Base-by-base conservation (phyloP, 2,113 vertebrate genomes). In the Colius striatus region DNA sequence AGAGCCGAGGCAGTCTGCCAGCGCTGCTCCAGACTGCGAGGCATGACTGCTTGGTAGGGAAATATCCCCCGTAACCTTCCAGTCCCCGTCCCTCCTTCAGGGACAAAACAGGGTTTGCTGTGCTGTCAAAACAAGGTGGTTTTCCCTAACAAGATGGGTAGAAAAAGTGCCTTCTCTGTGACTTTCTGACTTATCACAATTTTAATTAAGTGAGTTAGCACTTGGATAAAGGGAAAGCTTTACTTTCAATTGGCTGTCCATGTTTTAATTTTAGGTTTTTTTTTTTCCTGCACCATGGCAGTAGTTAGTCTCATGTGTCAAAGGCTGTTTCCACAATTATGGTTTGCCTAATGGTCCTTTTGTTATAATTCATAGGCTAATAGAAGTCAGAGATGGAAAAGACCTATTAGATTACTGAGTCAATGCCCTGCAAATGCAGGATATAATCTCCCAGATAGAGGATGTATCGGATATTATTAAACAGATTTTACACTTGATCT, bases 301-400 rank as follows among this genome's bases (percentile, higher is more conserved):
- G 87, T 74, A 89, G 95, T 95, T 95, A 83, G 84, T 92, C 89
- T 89, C 80, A 16, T 4, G 61, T 96, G 96, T 96, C 96, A 97
- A 90, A 96, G 95, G 95, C 96, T 96, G 92, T 94, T 94, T 94
- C 94, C 96, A 97, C 95, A 96, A 96, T 96, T 95, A 96, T 87
- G 91, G 68, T 96, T 96, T 97, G 96, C 95, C 91, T 97, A 96
- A 96, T 96, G 95, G 94, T 96, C 92, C 95, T 97, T 97, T 96
- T 97, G 95, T 97, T 97, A 20, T 96, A 94, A 97, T 96, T 97
- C 94, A 94, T 68, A 88, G 95, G 95, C 95, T 97, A 96, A 97
- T 97, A 94, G 96, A 95, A 97, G 96, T 94, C 94, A 95, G 97
- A 94, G 94, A 96, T 96, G 94, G 95, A 95, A 97, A 96, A 91